Evolutionary conservation across 2,113 vertebrate genomes (phyloP).

Genomic region (Dasypus novemcinctus): DNA sequence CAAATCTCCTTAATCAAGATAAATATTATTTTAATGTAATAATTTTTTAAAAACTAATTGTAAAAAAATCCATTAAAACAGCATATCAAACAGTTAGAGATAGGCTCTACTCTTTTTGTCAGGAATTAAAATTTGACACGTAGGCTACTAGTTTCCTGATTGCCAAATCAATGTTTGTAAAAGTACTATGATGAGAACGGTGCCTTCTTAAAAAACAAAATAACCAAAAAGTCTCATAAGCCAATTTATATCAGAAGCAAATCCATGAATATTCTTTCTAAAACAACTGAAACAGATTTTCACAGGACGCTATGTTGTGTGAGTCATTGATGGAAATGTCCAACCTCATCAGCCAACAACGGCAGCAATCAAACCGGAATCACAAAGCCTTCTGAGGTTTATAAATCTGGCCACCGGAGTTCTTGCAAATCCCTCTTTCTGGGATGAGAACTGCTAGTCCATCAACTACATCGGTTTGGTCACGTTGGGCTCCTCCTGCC

Average conservation of each 20-base stretch:
- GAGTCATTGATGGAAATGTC: not conserved
- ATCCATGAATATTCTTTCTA: not conserved
- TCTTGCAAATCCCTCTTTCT: not conserved
- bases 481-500: not conserved
- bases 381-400: not conserved
- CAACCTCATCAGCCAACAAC: not conserved
- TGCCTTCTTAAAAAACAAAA: not conserved
- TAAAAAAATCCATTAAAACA: not conserved
- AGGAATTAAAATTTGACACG: conserved; percentile 18
- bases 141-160: not conserved
- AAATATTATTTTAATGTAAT: no score
- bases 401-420: not conserved
- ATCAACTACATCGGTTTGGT: not conserved
- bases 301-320: not conserved
- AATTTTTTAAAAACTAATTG: not conserved
- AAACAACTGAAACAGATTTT: not conserved
- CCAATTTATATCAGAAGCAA: conserved; percentile 21
- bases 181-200: not conserved
- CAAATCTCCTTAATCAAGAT: not conserved
- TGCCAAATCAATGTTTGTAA: not conserved
- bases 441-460: not conserved
- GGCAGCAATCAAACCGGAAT: not conserved
- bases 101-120: not conserved
- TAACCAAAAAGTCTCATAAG: not conserved
- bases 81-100: not conserved